Base-by-base conservation (phyloP, 2,888 invertebrate species). In the Pammene fasciana region DNA sequence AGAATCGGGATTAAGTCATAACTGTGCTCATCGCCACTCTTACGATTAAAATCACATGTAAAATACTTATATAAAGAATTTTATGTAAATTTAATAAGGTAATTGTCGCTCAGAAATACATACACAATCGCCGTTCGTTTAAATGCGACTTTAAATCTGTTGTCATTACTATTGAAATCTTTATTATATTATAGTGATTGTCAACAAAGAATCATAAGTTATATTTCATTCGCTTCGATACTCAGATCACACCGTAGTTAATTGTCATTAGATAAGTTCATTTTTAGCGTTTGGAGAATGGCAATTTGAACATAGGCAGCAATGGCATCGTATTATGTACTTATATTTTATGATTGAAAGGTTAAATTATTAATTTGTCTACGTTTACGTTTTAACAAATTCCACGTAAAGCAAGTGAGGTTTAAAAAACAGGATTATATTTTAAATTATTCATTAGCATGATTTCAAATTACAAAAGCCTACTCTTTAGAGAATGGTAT, bases 221-320 rank as follows among this genome's bases (percentile, higher is more conserved):
- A 66, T 64, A 65, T 54, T 65, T 54, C 54, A 54, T 59, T 52
- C 16, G 50, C 46, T 64, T 59, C 70, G 70, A 65, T 70, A 65
- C 68, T 68, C 68, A 65, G 57, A 57, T 48, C 26, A 26, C 46
- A 26, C 45, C 52, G 64, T 59, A 55, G 67, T 41, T 43, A 14
- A 26, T 41, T 26, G 46, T 56, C 50, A 60, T 60, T 67, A 66
- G 65, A 13, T 72, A 72, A 72, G 72, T 74, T 48, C 70, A 73
- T 26, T 26, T 1, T 26, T 26, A 26, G 4, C 26, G 26, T 26
- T 4, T 4, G 26, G 26, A 26, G 26, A 26, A 26, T 26, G 26
- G 26, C 26, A 26, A 26, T 3, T 26, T 26, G 26, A 26, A 26
- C 4, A 26, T 26, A 26, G 26, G 26, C 26, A 26, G 26, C 26